A percentile compares a stretch with the other conserved stretches of the same genome.
These are phyloP conservation scores for Harlomillsia oculata DNA, from an alignment of 1,140 invertebrate species.

Conservation along the genomic window DNA sequence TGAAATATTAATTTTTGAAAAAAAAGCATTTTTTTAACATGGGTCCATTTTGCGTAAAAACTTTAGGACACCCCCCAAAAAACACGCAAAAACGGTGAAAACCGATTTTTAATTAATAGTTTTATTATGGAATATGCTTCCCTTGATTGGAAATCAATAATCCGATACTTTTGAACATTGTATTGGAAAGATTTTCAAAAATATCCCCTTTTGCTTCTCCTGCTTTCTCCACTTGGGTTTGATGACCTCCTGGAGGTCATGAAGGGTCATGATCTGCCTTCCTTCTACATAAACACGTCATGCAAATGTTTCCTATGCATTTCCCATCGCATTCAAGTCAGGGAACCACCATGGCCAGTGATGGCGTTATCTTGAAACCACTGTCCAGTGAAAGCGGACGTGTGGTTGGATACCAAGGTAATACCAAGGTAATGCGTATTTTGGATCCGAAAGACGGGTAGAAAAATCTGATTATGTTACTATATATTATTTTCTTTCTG, in stretches of 20 bases:
- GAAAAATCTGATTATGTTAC: too few species aligned
- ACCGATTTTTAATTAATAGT: too few species aligned
- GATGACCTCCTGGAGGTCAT: slow-evolving; percentile 7
- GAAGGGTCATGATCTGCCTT: background rate
- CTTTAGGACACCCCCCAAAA: too few species aligned
- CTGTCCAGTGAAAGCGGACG: background rate
- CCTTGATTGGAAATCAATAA: background rate
- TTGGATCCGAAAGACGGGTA: too few species aligned
- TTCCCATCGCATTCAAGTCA: slow-evolving; percentile 21
- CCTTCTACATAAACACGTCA: slow-evolving; percentile 16
- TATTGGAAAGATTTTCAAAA: background rate
- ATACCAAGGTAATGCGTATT: too few species aligned
- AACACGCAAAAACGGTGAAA: too few species aligned
- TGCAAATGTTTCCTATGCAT: slow-evolving; percentile 15
- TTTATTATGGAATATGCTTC: background rate
- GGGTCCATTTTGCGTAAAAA: too few species aligned
- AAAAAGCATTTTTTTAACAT: too few species aligned
- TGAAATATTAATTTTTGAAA: too few species aligned
- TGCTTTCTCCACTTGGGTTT: slow-evolving; percentile 4
- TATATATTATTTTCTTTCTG: too few species aligned
- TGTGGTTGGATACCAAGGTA: too few species aligned
- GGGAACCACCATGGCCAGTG: slow-evolving; percentile 1
- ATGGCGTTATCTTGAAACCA: slow-evolving; percentile 5
- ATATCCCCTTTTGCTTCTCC: too few species aligned
- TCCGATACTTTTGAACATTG: background rate